A percentile compares a stretch with the other conserved stretches of the same genome.
These are phyloP conservation scores for Catharus minimus DNA, from an alignment of 2,113 vertebrate species.

Conservation along the genomic window DNA sequence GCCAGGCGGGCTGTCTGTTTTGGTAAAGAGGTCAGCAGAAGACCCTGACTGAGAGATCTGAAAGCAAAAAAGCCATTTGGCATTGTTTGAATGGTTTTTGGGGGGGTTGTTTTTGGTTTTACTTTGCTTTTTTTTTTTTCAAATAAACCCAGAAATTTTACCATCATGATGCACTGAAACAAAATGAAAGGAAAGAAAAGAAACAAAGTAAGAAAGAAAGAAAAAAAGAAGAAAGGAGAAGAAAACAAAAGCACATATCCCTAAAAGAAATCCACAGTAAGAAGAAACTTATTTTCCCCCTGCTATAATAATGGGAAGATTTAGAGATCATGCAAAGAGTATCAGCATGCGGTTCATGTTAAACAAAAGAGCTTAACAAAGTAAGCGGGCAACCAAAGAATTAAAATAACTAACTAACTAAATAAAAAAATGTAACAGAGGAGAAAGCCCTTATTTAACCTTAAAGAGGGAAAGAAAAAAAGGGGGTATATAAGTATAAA, in stretches of 20 bases:
- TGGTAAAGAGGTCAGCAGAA: constrained; percentile 81
- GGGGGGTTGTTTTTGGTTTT: background rate
- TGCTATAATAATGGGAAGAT: constrained; percentile 74
- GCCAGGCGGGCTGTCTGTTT: constrained; percentile 76
- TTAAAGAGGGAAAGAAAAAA: constrained; percentile 16
- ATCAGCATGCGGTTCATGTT: constrained; percentile 76
- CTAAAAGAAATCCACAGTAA: constrained; percentile 78
- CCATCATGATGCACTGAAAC: constrained; percentile 84
- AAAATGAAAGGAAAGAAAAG: constrained; percentile 52
- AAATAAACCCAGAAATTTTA: constrained; percentile 77
- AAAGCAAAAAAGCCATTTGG: constrained; percentile 87
- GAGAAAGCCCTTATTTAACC: constrained; percentile 51
- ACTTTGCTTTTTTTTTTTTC: constrained; percentile 32
- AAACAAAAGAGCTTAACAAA: constrained; percentile 74
- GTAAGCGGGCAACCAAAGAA: constrained; percentile 73
- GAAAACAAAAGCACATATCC: constrained; percentile 74
- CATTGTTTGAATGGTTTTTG: constrained; percentile 63
- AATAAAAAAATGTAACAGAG: constrained; percentile 42
- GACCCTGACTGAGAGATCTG: constrained; percentile 88
- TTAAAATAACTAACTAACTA: constrained; percentile 47
- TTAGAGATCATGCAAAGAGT: constrained; percentile 79
- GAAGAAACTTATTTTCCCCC: constrained; percentile 74
- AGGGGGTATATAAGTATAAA: background rate
- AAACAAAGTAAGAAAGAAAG: constrained; percentile 8
- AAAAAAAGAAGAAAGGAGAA: constrained; percentile 28